Base-by-base conservation (phyloP, 2,113 vertebrate species). In the Cynocephalus volans region DNA sequence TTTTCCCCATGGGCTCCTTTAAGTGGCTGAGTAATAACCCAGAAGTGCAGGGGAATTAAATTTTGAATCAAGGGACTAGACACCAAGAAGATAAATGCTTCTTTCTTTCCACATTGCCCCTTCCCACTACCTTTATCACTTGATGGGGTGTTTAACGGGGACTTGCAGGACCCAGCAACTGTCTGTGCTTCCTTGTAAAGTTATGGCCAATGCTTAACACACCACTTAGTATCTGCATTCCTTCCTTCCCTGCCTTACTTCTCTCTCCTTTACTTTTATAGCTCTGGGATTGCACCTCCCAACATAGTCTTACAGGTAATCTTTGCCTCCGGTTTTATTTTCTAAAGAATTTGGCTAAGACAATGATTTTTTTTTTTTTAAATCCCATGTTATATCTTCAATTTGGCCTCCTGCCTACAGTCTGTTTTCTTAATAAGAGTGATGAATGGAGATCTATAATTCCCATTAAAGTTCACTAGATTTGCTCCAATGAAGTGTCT, bases 251-350 rank as follows among this genome's bases (percentile, higher is more conserved):
- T 18, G 54, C 48, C 67, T 88, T 56, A 33, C 50, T 64, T 79
- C 19, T 24, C 52, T 65, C 56, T 50, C 48, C 15, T 5, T 89
- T 21, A 18, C 50, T 62, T 85, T 80, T 77, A 50, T 26, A 77
- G 48, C 26, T 31, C 75, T 92, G 31, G 50, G 45, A n/a, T 56
- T 85, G 64, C 21, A 45, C 41, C 12, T 85, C 50, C 18, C 70
- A 77, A 70, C 28, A 52, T 0, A 76, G 31, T 2, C 45, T 93
- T 90, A 83, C 69, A 54, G 91, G 28, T 50, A n/a, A 93, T 41
- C n/a, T 85, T 81, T 89, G 60, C 60, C 24, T 83, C 14, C 19
- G 23, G 31, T 85, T 94, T 97, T 82, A 58, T 73, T 67, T 80
- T 90, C 41, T 36, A 90, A 77, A 60, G 24, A 73, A 94, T 95